A percentile compares a stretch with the other conserved stretches of the same genome.
Evolutionary conservation across 1,140 invertebrate species (phyloP).

Genomic region (Cotesia chilonis): DNA sequence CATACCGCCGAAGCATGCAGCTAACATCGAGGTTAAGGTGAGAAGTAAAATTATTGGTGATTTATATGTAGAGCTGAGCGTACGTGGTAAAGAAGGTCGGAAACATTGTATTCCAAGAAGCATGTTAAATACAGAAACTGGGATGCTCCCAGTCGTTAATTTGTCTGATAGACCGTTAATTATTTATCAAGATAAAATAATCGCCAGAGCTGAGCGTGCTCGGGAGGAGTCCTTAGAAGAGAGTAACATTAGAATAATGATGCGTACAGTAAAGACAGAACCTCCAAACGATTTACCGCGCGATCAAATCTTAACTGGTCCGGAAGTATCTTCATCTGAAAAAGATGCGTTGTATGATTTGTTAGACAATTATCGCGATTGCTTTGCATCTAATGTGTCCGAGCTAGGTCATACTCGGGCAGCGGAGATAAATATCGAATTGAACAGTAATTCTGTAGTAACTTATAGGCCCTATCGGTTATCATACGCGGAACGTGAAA

Average conservation of each 20-base stretch:
- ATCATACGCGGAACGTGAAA: background rate
- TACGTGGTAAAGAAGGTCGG: conserved; percentile 31
- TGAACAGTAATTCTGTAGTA: conserved; percentile 50
- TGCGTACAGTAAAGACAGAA: background rate
- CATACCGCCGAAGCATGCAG: conserved; percentile 35
- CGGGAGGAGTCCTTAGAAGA: conserved; percentile 22
- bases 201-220: conserved; percentile 21
- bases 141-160: conserved; percentile 30
- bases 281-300: conserved; percentile 11
- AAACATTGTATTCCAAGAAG: conserved; percentile 34
- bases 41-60: conserved; percentile 31
- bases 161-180: conserved; percentile 31
- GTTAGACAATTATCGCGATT: conserved; percentile 38
- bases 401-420: conserved; percentile 41
- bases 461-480: conserved; percentile 49
- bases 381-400: conserved; percentile 38
- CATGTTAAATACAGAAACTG: conserved; percentile 26
- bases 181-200: conserved; percentile 20
- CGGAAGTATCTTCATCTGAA: background rate
- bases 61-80: conserved; percentile 37
- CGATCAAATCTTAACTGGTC: conserved; percentile 27
- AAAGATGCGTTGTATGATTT: conserved; percentile 31
- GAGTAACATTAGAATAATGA: conserved; percentile 9
- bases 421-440: conserved; percentile 43
- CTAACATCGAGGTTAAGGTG: conserved; percentile 34